Evolutionary conservation across 1,140 invertebrate genomes (phyloP), one percentile per base, ranked within the genome.

Genomic region (Leucophenga varia): DNA sequence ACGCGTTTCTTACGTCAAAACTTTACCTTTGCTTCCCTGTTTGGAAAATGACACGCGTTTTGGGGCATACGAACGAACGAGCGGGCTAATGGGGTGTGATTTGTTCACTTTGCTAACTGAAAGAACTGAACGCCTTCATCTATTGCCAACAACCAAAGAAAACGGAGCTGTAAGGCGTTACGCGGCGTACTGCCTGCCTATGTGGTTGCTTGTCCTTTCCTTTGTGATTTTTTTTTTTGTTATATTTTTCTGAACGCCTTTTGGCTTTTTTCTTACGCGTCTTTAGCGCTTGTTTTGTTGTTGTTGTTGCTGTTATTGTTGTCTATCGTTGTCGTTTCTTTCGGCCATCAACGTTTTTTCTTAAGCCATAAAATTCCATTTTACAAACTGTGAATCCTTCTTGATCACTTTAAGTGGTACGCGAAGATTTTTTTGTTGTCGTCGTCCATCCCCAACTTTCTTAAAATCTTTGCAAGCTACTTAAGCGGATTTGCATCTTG

Each of bases 331-430:
- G 25, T 7, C 32, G n/a, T 32, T 45, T 8, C 31, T 34, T 34
- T 47, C 51, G 57, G 19, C 14, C 31, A 38, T 25, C 18, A 48
- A 40, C 10, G 48, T 25, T 10, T 25, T 25, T 44, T 35, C 13
- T n/a, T 70, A 70, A 71, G 67, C 63, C 67, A 71, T 71, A 67
- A 71, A 71, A 71, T 67, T 71, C 59, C 63, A 64, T 71, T 69
- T 69, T 72, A 72, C 69, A 72, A 72, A 67, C 69, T 72, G 68
- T 69, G 69, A 72, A 72, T 68, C 68, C 67, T 71, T 64, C 67
- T 71, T 71, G 67, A 71, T 71, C 67, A 67, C 57, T 71, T 68
- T 71, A 71, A 71, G 64, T 64, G 67, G 68, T 59, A 57, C 61
- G 47, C 59, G 42, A 16, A n/a, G 47, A 46, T 49, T 46, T 64